Evolutionary conservation across 2,113 vertebrate genomes (phyloP).

Genomic region (Pachycephala philippinensis): DNA sequence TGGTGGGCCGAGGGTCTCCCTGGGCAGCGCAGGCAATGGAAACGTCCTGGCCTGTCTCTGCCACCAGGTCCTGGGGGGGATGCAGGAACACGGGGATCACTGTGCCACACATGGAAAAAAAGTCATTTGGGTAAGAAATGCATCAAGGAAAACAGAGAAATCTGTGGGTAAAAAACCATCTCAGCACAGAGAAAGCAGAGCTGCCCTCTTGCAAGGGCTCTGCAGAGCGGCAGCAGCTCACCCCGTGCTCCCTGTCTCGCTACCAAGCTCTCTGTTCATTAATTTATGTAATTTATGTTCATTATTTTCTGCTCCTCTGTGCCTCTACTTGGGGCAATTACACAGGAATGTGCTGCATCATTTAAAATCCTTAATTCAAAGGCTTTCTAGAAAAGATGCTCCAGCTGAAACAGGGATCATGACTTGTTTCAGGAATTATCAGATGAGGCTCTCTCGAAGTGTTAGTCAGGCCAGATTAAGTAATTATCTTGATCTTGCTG

Average conservation of each 20-base stretch:
- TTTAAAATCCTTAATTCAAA: neutral
- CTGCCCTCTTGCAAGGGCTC: neutral
- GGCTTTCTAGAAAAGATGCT: neutral
- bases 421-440: neutral
- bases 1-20: constrained; percentile 66
- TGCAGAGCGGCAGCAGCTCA: neutral
- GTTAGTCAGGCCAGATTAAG: neutral
- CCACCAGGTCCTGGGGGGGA: constrained; percentile 42
- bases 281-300: neutral
- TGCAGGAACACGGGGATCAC: constrained; percentile 69
- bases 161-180: accelerated
- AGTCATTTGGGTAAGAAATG: neutral
- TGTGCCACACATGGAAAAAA: neutral
- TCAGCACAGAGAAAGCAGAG: neutral
- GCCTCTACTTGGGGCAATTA: neutral
- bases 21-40: constrained; percentile 53
- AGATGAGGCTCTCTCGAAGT: accelerated
- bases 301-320: neutral
- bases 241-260: neutral
- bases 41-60: constrained; percentile 64
- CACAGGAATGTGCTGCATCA: neutral
- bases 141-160: neutral
- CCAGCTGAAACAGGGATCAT: neutral
- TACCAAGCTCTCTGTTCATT: neutral
- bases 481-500: neutral